Conservation (phyloP, 2,888 invertebrate species). For the Pyrochroa serraticornis region DNA sequence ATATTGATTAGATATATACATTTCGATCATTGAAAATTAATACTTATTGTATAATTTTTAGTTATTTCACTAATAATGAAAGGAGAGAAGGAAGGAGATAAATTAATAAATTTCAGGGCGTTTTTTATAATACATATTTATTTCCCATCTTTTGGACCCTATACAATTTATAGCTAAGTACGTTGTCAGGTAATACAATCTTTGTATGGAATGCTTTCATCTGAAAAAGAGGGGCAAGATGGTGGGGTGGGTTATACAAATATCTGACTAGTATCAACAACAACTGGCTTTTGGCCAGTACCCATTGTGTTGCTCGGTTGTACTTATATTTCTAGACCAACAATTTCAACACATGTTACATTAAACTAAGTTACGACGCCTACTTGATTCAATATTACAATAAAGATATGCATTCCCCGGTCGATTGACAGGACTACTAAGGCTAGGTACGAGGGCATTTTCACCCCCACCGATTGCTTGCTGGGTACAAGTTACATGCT, state of each 20-base stretch:
- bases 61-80: no score
- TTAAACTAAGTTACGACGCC: slow-evolving; percentile 55
- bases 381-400: slow-evolving; percentile 53
- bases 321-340: slow-evolving; percentile 56
- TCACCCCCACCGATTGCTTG: slow-evolving; percentile 46
- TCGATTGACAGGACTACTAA: slow-evolving; percentile 57
- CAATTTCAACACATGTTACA: slow-evolving; percentile 57
- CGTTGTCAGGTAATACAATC: slow-evolving; percentile 64
- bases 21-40: no score
- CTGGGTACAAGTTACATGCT: slow-evolving; percentile 39
- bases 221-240: slow-evolving; percentile 58
- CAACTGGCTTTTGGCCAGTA: slow-evolving; percentile 32
- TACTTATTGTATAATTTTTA: no score
- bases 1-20: no score
- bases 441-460: slow-evolving; percentile 50
- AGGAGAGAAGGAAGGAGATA: background rate
- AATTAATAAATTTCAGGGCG: background rate
- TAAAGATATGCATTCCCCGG: slow-evolving; percentile 59
- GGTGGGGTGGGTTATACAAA: slow-evolving; percentile 58
- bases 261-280: slow-evolving; percentile 60
- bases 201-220: slow-evolving; percentile 60
- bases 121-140: slow-evolving; percentile 66
- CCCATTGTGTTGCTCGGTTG: slow-evolving; percentile 46
- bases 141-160: slow-evolving; percentile 77
- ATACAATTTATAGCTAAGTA: slow-evolving; percentile 72